Conservation (phyloP, 2,888 invertebrate genomes). For the Ommatoiulus sabulosus region DNA sequence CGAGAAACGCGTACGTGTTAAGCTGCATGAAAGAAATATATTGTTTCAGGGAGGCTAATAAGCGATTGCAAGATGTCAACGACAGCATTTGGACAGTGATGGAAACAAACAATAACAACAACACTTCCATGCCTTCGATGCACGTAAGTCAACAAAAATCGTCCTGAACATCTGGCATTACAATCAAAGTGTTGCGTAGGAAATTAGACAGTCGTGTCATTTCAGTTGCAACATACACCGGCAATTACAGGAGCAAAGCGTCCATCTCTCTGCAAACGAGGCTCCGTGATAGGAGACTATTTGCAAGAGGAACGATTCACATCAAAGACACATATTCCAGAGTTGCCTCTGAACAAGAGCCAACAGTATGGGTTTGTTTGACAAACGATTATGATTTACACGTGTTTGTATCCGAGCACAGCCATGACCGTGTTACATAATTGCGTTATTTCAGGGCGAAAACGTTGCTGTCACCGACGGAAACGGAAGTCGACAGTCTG, state of each 20-base stretch:
- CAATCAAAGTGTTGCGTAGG: no score
- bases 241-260: neutral
- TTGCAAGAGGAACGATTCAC: constrained; percentile 29
- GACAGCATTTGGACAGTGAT: constrained; percentile 71
- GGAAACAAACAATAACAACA: constrained; percentile 63
- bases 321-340: neutral
- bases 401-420: neutral
- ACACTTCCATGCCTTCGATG: neutral
- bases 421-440: neutral
- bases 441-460: neutral
- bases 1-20: no score
- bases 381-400: neutral
- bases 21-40: no score
- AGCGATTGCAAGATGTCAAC: constrained; percentile 73
- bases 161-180: neutral
- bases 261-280: constrained; percentile 49
- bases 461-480: constrained; percentile 45
- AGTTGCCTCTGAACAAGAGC: constrained; percentile 32
- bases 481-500: constrained; percentile 55
- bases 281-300: constrained; percentile 57
- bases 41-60: constrained; percentile 71
- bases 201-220: neutral
- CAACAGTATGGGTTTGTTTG: neutral
- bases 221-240: neutral
- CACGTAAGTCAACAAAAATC: neutral